These are phyloP conservation scores for Apodemus speciosus DNA, from an alignment of 2,113 vertebrate genomes.

Conservation along the genomic window DNA sequence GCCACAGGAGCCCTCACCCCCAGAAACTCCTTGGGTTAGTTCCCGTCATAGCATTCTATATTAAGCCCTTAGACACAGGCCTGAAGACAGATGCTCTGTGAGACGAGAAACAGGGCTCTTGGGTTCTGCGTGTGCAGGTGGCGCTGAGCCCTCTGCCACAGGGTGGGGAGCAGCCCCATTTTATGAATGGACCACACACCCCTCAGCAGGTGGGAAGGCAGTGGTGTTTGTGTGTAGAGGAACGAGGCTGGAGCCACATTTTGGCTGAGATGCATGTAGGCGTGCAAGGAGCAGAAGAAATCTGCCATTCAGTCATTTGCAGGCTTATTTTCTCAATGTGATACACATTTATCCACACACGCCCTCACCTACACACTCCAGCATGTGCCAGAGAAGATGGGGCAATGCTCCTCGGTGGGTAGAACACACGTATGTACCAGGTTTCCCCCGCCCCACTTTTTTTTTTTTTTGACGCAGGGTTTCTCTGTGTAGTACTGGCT, in stretches of 20 bases:
- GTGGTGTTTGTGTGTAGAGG: not conserved
- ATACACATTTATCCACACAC: not conserved
- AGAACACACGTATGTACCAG: not conserved
- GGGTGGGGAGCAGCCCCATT: not conserved
- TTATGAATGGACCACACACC: slow-evolving; percentile 36
- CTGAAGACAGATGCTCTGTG: not conserved
- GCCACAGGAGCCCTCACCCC: not conserved
- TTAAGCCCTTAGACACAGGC: slow-evolving; percentile 70
- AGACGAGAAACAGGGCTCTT: not conserved
- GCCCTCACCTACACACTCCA: not conserved
- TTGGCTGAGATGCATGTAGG: not conserved
- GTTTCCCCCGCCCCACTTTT: not conserved
- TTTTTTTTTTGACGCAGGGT: not conserved
- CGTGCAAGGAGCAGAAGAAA: not conserved
- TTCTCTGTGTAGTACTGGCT: not conserved
- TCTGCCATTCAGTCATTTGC: not conserved
- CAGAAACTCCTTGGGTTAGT: slow-evolving; percentile 56
- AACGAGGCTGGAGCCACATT: not conserved
- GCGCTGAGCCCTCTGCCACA: not conserved
- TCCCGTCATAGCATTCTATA: slow-evolving; percentile 75
- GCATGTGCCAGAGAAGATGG: not conserved
- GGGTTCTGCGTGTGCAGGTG: not conserved
- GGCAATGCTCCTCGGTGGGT: not conserved
- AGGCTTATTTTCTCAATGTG: slow-evolving; percentile 33
- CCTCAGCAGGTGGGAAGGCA: not conserved